Conservation (phyloP, 1,140 invertebrate species). For the Aphaenogaster floridana region DNA sequence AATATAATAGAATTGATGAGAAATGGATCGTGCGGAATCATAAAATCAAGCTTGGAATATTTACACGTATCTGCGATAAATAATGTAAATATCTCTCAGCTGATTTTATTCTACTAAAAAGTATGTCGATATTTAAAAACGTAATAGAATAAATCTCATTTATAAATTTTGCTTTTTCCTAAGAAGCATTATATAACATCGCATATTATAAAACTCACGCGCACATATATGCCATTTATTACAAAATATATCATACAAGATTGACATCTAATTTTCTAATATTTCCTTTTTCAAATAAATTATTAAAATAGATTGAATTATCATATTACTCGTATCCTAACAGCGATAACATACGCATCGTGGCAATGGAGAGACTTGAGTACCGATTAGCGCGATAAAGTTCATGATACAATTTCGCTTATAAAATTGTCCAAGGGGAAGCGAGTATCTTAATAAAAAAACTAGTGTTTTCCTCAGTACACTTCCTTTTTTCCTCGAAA, state of each 20-base stretch:
- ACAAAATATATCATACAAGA: neutral
- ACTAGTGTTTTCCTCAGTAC: neutral
- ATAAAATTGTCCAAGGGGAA: neutral
- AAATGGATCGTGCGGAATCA: neutral
- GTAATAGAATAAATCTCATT: neutral
- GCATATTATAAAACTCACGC: neutral
- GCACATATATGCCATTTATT: neutral
- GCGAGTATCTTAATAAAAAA: constrained; percentile 24
- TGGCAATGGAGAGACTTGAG: neutral
- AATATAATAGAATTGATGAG: constrained; percentile 4
- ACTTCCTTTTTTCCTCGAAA: neutral
- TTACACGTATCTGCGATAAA: neutral
- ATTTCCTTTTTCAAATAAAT: neutral
- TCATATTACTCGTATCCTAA: neutral
- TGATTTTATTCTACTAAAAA: constrained; percentile 11
- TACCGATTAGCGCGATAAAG: constrained; percentile 4
- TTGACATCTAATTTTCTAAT: neutral
- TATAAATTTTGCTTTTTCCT: neutral
- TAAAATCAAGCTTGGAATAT: neutral
- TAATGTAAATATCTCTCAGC: neutral
- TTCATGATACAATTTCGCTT: neutral
- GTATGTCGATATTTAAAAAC: constrained; percentile 5
- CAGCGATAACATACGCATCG: neutral
- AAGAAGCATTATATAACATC: neutral
- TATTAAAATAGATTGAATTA: neutral